Evolutionary conservation across 92 coral and sea anemone genomes (phyloP), one percentile per base, ranked within the genome.

Genomic region (Siderastrea siderea): DNA sequence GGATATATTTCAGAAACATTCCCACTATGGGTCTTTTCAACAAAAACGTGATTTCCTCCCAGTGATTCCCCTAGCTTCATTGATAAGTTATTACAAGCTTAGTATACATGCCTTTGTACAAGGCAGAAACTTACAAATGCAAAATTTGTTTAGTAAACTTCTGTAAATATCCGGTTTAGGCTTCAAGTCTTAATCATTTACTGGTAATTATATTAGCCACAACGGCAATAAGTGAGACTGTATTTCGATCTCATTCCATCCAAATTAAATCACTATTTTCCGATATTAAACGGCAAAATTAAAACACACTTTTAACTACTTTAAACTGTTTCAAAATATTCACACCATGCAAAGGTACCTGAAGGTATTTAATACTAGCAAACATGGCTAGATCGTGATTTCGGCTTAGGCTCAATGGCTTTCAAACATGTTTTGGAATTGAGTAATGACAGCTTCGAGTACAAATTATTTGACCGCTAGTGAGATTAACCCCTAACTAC

Each of bases 401-500:
- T 67, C 48, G 71, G 14, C 7, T 26, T 12, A 1, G 13, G 12
- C 6, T 55, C 61, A 14, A 55, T 14, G 12, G 12, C 61, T 5
- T 7, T 5, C 61, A 8, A 55, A 7, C 13, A 26, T 26, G 38
- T 26, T 26, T 26, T 26, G 38, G 38, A 26, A 26, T 26, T 26
- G 38, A 7, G 71, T 48, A 67, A 44, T 43, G 71, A 76, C 81
- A 76, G 52, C 54, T 74, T 74, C 9, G 44, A 57, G 79, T 57
- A 74, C 50, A 57, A 26, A 52, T 26, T 15, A 44, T 62, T 48
- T 7, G 4, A 14, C 63, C 65, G 62, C 19, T 59, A 26, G 1
- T 12, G 19, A 51, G 70, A n/a, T 51, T 26, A 26, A 51, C 16
- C 74, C 1, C 1, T 11, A 8, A 46, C 16, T 26, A 49, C 47